phyloP scores from a whole-genome alignment of 2,113 vertebrate species.

The Barnardius zonarius region DNA sequence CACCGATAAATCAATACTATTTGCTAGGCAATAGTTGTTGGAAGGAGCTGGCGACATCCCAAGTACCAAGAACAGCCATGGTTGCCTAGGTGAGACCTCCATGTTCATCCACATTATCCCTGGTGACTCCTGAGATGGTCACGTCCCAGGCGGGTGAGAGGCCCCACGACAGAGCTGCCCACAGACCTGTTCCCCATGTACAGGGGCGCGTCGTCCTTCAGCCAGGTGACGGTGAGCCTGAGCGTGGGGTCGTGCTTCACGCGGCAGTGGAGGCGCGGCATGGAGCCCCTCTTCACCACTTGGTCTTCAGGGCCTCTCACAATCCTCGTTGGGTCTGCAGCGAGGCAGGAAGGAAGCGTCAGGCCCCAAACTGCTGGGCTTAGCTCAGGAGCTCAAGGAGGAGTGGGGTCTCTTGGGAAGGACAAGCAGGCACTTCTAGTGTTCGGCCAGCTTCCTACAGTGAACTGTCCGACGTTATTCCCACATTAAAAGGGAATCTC shows the following conservation, averaged over 20 bases:
- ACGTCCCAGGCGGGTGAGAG: neutral
- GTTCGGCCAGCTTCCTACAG: neutral
- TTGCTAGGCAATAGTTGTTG: neutral
- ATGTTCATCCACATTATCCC: neutral
- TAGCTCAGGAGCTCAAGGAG: accelerated
- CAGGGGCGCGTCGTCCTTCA: conserved; percentile 85
- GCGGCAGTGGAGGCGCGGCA: conserved; percentile 83
- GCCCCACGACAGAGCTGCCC: accelerated
- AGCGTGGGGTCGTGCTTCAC: conserved; percentile 85
- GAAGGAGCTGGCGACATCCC: neutral
- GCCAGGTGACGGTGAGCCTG: conserved; percentile 82
- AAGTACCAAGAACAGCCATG: neutral
- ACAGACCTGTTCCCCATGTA: conserved; percentile 81
- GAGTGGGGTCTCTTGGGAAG: accelerated
- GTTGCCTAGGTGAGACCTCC: accelerated
- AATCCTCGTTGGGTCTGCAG: conserved; percentile 88
- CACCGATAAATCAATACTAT: neutral
- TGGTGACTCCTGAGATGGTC: neutral
- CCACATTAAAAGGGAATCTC: neutral
- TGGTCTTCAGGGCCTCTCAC: conserved; percentile 82
- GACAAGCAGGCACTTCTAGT: neutral
- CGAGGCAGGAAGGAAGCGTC: neutral
- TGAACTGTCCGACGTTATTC: too few relatives aligned
- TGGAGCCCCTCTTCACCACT: conserved; percentile 76
- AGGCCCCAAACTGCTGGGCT: neutral